Percentiles rank a stretch among this genome's conserved stretches.
Conservation (phyloP, 2,888 invertebrate species). For the Leucophora obtusa region DNA sequence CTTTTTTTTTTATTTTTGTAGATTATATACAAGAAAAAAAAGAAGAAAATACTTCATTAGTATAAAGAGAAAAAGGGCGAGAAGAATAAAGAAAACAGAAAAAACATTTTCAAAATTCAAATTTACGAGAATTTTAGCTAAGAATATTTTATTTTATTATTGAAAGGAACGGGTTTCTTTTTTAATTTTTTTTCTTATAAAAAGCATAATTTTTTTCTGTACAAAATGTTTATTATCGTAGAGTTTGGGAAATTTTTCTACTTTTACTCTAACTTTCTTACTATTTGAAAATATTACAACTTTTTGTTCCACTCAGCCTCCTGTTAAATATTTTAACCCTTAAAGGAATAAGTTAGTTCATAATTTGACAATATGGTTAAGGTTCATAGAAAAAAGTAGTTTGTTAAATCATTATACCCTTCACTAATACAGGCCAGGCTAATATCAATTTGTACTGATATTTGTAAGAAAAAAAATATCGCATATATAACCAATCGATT, state of each 20-base stretch:
- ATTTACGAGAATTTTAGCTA: constrained; percentile 60
- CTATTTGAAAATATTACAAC: constrained; percentile 61
- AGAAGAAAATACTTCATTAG: constrained; percentile 51
- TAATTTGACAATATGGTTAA: too few relatives aligned
- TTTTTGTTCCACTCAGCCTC: constrained; percentile 39
- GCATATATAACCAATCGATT: too few relatives aligned
- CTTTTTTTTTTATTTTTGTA: neutral
- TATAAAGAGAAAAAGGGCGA: constrained; percentile 13
- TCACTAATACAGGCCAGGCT: too few relatives aligned
- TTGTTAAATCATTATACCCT: too few relatives aligned
- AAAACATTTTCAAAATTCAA: constrained; percentile 61
- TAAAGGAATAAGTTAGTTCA: too few relatives aligned
- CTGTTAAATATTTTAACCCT: neutral
- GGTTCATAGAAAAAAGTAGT: too few relatives aligned
- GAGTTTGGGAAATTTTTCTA: constrained; percentile 33
- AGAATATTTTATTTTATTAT: constrained; percentile 25
- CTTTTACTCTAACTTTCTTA: constrained; percentile 29
- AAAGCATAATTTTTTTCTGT: constrained; percentile 52
- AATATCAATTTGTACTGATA: too few relatives aligned
- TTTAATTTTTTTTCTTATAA: constrained; percentile 33
- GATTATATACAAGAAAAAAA: neutral
- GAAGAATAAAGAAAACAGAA: constrained; percentile 1
- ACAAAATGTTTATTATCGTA: constrained; percentile 58
- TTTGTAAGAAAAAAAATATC: too few relatives aligned
- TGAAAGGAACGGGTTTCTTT: constrained; percentile 18